Base-by-base conservation (phyloP, 2,797 vertebrate genomes). In the Parauchenoglanis ngamensis region DNA sequence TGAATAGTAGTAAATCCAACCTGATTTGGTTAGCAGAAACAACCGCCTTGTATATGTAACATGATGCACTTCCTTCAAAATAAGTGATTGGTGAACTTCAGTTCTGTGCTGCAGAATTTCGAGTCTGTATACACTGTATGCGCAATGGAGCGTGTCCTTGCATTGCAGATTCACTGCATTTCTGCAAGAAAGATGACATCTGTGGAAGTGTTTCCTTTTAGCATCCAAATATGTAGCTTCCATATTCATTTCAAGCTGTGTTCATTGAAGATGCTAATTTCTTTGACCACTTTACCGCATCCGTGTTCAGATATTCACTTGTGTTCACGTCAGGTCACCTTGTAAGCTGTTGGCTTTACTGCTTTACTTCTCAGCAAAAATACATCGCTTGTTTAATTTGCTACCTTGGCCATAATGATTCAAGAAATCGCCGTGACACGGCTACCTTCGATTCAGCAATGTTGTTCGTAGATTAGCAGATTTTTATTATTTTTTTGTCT, bases 171-270 rank as follows among this genome's bases (percentile, higher is more conserved):
- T 56, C 15, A 4, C 4, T 23, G 19, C 54, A 57, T 79, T 54
- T 35, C 28, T 28, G 11, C 17, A 63, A 63, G 25, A 81, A 63
- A 46, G 57, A 63, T 65, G 80, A 83, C 81, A 68, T 83, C 63
- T 83, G 84, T 49, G 84, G 17, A 35, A 28, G 65, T 2, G 1
- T 25, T 28, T 77, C 25, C 35, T 63, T 83, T 73, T n/a, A 17
- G 3, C 1, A 40, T 73, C 67, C 68, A 59, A 40, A 84, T 84
- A 44, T 84, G 52, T 28, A 57, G 13, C 68, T 57, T 84, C 83
- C 68, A 84, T 84, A 84, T 84, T 84, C 83, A 84, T 84, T 84
- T 59, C 83, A 84, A 84, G 68, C 83, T 84, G 83, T 84, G 83
- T 73, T 57, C 3, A 3, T 3, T 59, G 35, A 57, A 44, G 52